A percentile compares a stretch with the other conserved stretches of the same genome.
Evolutionary conservation across 2,888 invertebrate genomes (phyloP).

Genomic region (Lathronympha strigana): DNA sequence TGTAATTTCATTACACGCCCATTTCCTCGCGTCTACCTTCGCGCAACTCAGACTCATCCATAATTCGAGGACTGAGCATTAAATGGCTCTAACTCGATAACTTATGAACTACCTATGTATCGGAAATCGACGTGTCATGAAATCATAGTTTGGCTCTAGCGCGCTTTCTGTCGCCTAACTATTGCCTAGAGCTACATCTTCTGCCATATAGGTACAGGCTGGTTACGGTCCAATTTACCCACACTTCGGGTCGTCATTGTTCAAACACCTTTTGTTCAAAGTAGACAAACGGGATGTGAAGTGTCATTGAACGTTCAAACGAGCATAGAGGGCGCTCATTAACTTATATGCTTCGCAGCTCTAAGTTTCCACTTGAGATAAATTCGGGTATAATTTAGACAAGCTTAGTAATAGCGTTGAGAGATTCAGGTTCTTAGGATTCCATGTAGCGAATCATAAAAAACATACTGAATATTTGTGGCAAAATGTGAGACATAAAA

Average conservation of each 20-base stretch:
- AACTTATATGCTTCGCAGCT: slow-evolving; percentile 13
- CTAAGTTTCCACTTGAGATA: slow-evolving; percentile 6
- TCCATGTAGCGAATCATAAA: not conserved
- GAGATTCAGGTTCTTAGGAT: not conserved
- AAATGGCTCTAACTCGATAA: no score
- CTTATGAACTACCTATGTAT: no score
- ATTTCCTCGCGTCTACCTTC: no score
- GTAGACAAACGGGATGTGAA: slow-evolving; percentile 35
- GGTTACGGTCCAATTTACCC: slow-evolving; percentile 12
- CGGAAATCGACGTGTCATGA: no score
- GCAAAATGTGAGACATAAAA: no score
- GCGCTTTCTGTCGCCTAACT: no score
- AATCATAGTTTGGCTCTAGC: no score
- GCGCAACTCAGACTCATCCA: no score
- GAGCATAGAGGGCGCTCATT: slow-evolving; percentile 21
- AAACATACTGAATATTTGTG: no score
- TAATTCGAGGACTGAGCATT: no score
- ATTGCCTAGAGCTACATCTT: not conserved
- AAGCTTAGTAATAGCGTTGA: not conserved
- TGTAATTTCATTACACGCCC: no score
- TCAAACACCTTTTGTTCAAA: slow-evolving; percentile 33
- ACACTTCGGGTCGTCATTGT: slow-evolving; percentile 25
- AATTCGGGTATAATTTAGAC: not conserved
- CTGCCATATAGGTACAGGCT: not conserved
- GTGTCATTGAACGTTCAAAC: slow-evolving; percentile 34